phyloP scores from a whole-genome alignment of 2,888 invertebrate species.

The Lithophane leautieri region DNA sequence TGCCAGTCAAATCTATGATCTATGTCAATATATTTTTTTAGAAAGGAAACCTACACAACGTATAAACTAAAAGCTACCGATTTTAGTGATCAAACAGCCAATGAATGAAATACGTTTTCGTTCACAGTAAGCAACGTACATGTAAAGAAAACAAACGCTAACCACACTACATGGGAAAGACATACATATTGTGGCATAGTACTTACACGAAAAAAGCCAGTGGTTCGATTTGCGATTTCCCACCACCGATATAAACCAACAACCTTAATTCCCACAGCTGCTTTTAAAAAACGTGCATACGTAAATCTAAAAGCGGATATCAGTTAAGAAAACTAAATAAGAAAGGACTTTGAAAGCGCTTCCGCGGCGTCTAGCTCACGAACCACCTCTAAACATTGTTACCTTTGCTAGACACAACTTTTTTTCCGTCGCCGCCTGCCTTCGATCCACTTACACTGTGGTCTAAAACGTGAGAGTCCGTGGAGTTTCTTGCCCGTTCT shows the following conservation, averaged over 20 bases:
- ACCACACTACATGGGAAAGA: not conserved
- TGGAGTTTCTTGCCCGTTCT: no score
- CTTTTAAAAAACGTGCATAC: constrained; percentile 55
- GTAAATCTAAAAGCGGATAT: constrained; percentile 61
- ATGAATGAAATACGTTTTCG: not conserved
- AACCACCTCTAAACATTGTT: constrained; percentile 79
- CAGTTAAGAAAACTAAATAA: constrained; percentile 73
- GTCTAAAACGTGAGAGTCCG: constrained; percentile 51
- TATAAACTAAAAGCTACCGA: not conserved
- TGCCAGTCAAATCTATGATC: not conserved
- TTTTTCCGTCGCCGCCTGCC: constrained; percentile 74
- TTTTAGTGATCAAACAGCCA: not conserved
- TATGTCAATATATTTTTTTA: not conserved
- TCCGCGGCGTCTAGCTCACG: constrained; percentile 73
- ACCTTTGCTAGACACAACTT: constrained; percentile 78
- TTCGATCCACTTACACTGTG: constrained; percentile 66
- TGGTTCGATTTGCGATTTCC: constrained; percentile 10
- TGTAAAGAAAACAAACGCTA: not conserved
- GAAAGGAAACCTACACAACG: not conserved
- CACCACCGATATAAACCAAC: constrained; percentile 40
- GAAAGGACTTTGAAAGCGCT: constrained; percentile 61
- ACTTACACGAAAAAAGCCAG: not conserved
- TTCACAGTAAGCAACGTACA: not conserved
- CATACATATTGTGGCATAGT: not conserved
- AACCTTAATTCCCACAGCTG: constrained; percentile 46